A percentile compares a stretch with the other conserved stretches of the same genome.
Conservation (phyloP, 2,888 invertebrate species). For the Linnaemya tessellans region DNA sequence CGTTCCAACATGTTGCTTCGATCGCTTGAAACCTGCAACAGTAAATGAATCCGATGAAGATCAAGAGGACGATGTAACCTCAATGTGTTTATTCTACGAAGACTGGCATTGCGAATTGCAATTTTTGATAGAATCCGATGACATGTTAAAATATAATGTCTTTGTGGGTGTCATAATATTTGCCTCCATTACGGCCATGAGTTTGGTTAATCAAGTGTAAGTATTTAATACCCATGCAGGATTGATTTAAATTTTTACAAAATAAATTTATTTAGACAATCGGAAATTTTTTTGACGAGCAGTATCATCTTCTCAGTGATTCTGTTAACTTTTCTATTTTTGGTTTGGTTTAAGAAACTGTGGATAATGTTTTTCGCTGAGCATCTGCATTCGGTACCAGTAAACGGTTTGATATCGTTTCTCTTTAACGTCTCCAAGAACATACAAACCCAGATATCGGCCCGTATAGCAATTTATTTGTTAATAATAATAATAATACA, state of each 20-base stretch:
- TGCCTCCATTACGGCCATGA: constrained; percentile 85
- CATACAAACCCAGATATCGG: constrained; percentile 86
- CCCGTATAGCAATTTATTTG: constrained; percentile 88
- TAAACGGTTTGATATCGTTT: constrained; percentile 84
- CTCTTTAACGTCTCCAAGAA: constrained; percentile 86
- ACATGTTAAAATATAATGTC: constrained; percentile 92
- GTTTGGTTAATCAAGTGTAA: constrained; percentile 85
- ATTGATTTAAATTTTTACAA: not conserved
- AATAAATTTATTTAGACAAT: constrained; percentile 38
- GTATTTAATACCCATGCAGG: constrained; percentile 50
- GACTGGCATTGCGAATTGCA: constrained; percentile 87
- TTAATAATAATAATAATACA: constrained; percentile 87
- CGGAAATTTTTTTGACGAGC: constrained; percentile 29
- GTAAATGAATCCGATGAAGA: constrained; percentile 81
- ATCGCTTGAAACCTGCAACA: not conserved
- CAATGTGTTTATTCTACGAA: constrained; percentile 86
- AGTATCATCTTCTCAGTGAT: constrained; percentile 83
- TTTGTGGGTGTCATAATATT: constrained; percentile 86
- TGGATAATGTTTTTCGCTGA: constrained; percentile 85
- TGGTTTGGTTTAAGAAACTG: constrained; percentile 90
- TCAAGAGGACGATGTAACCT: constrained; percentile 82
- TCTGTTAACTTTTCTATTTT: constrained; percentile 86
- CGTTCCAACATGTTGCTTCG: not conserved
- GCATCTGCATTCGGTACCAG: constrained; percentile 82
- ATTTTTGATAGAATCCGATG: constrained; percentile 90